Conservation (phyloP, 2,797 vertebrate species). For the Sebastes minor region DNA sequence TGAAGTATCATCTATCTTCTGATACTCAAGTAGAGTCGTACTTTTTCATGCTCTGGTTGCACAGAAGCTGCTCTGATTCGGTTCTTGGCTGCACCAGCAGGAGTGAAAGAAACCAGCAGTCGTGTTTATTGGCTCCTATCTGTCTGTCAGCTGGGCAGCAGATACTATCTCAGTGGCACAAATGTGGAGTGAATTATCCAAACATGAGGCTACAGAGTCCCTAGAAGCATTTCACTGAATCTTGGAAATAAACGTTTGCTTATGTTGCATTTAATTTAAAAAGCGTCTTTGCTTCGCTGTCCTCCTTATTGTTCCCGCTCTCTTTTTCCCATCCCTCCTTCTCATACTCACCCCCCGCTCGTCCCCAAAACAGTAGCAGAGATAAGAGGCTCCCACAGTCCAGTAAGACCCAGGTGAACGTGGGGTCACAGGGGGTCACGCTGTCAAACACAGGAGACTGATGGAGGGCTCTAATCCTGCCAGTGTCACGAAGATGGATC, state of each 20-base stretch:
- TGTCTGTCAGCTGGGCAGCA: constrained; percentile 22
- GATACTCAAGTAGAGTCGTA: not conserved
- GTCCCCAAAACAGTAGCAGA: constrained; percentile 66
- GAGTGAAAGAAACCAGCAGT: constrained; percentile 21
- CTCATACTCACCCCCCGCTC: not conserved
- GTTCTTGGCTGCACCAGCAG: constrained; percentile 7
- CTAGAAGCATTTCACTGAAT: not conserved
- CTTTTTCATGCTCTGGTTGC: not conserved
- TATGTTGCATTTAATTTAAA: not conserved
- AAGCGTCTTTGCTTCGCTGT: not conserved
- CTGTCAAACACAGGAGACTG: constrained; percentile 73
- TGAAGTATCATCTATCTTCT: not conserved
- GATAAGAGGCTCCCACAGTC: constrained; percentile 72
- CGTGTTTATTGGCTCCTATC: constrained; percentile 42
- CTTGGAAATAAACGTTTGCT: not conserved
- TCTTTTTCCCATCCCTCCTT: not conserved
- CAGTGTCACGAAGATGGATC: constrained; percentile 82
- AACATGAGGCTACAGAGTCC: not conserved
- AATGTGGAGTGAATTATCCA: not conserved
- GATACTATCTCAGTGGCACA: constrained; percentile 17
- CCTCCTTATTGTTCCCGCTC: not conserved
- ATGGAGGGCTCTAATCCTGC: constrained; percentile 74
- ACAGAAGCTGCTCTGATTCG: constrained; percentile 3
- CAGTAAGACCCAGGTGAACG: constrained; percentile 61
- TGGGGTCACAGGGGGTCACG: constrained; percentile 54